Evolutionary conservation across 2,888 invertebrate genomes (phyloP), one percentile per base, ranked within the genome.

Genomic region (Antheraea assamensis): DNA sequence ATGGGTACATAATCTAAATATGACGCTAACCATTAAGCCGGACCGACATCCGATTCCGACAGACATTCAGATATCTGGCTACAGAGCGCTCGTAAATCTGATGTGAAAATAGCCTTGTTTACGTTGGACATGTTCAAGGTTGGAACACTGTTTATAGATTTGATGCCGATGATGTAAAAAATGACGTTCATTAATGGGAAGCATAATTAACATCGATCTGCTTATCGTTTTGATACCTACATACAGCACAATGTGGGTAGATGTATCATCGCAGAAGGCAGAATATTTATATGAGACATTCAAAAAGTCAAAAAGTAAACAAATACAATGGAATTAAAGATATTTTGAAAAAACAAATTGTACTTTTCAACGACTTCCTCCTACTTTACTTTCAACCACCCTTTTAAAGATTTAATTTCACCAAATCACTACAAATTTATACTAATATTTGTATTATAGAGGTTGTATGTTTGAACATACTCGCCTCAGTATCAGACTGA

Each of bases 101-200:
- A 76, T 75, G 77, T 81, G 79, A 79, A 85, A 82, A 80, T 81
- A 79, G 79, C 77, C 83, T 79, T 84, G 85, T 84, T 85, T 87
- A 81, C 78, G 78, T 84, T 83, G 78, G 76, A 81, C 76, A 76
- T 71, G 78, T 74, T 78, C 85, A 88, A 87, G 88, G 88, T 83
- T 83, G 78, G 74, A 78, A 8, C 78, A 76, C 75, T 81, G 80
- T 64, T 73, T 61, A 31, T 35, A 61, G 71, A 61, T 58, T 55
- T 24, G 24, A 66, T 7, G 42, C 58, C 19, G 64, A 35, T 64
- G 68, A 35, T 35, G 68, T 68, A 68, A 68, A 68, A 68, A 64
- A 30, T 30, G 27, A 64, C 27, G 10, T 68, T 68, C 5, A 68
- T 68, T 68, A 68, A 68, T 21, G 35, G 35, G 35, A 68, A 68